These are phyloP conservation scores for Eidolon helvum DNA, from an alignment of 2,113 vertebrate species.

Conservation along the genomic window DNA sequence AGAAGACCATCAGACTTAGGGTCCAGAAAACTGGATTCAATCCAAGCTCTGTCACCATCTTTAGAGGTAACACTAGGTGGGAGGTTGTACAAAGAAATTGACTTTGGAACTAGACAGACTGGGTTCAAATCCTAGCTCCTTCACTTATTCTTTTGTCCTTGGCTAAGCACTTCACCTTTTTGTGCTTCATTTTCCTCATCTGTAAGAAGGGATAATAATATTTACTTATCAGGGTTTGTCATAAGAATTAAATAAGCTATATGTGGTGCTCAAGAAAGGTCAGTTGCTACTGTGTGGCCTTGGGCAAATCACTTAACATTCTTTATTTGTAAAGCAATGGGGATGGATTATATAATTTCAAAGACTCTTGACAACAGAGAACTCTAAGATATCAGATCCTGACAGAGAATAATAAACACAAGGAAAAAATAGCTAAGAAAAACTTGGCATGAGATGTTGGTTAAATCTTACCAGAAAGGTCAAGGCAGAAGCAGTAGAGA, in stretches of 20 bases:
- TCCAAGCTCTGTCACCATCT: not conserved
- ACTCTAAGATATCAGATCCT: not conserved
- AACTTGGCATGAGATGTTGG: not conserved
- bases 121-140: not conserved
- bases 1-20: not conserved
- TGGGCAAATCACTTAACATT: not conserved
- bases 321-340: not conserved
- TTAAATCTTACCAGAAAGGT: constrained; percentile 82
- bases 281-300: not conserved
- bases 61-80: not conserved
- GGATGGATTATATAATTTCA: not conserved
- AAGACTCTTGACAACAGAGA: not conserved
- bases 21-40: not conserved
- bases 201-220: not conserved
- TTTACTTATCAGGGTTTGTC: not conserved
- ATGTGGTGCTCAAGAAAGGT: not conserved
- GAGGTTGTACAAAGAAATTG: not conserved
- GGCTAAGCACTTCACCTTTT: not conserved
- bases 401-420: not conserved
- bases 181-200: not conserved
- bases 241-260: not conserved
- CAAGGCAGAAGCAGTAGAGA: constrained; percentile 83
- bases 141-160: not conserved
- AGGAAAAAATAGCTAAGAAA: not conserved
- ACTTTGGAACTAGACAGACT: not conserved